phyloP scores from a whole-genome alignment of 2,888 invertebrate genomes.

The Diarsia dahlii region DNA sequence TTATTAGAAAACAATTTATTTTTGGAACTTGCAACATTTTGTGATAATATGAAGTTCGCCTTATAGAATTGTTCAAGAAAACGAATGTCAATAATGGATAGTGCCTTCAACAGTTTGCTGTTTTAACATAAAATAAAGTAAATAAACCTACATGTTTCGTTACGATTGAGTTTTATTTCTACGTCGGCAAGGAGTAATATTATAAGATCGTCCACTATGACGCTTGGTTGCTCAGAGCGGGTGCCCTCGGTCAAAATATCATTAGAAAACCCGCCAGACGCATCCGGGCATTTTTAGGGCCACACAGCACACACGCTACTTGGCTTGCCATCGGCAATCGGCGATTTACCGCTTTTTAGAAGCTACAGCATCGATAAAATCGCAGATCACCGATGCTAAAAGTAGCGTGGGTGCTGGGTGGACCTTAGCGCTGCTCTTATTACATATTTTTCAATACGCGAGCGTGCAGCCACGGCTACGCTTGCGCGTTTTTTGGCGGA shows the following conservation, averaged over 20 bases:
- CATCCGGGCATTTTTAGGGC: no score
- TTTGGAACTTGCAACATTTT: slow-evolving; percentile 22
- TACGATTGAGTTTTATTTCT: slow-evolving; percentile 34
- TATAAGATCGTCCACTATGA: not conserved
- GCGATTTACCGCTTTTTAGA: no score
- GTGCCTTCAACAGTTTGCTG: slow-evolving; percentile 61
- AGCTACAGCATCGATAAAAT: no score
- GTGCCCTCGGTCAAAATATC: not conserved
- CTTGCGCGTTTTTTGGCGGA: no score
- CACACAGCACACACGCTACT: no score
- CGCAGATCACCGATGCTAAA: no score
- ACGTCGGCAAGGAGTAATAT: not conserved
- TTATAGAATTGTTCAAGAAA: slow-evolving; percentile 36
- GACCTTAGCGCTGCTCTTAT: no score
- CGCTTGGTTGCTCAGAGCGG: not conserved
- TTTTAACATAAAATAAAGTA: slow-evolving; percentile 41
- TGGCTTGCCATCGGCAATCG: not conserved
- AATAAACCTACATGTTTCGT: slow-evolving; percentile 56
- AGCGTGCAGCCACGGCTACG: no score
- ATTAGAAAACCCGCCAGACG: not conserved
- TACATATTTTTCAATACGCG: no score
- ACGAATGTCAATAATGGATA: slow-evolving; percentile 58
- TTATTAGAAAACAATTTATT: slow-evolving; percentile 20
- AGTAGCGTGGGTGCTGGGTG: no score
- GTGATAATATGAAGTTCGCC: slow-evolving; percentile 43